Base-by-base conservation (phyloP, 2,113 vertebrate genomes). In the Zosterops borbonicus region DNA sequence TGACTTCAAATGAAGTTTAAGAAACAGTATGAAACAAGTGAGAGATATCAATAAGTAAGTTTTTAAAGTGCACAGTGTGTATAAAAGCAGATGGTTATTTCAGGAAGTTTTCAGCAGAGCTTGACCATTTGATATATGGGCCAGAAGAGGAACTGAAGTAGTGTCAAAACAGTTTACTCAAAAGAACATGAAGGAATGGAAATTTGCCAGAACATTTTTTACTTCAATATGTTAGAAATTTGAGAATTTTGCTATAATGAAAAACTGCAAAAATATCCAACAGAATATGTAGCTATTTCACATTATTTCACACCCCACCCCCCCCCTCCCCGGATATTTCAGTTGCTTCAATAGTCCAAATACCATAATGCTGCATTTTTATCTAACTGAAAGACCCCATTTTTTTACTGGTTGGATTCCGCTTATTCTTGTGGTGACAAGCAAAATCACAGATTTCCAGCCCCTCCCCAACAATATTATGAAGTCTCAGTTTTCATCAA, bases 231-330 rank as follows among this genome's bases (percentile, higher is more conserved):
- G 37, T 70, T 13, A 21, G 11, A 60, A 84, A 73, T n/a, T 16
- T 73, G 23, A 60, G 13, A 52, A 58, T 75, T 56, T 78, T 46
- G 20, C 8, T 69, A 56, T 24, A 25, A 74, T 42, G n/a, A 2
- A 74, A 77, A 87, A 33, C 12, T n/a, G 10, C 8, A 62, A 67
- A 81, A 39, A 8, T 42, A 56, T 22, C 29, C 22, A 39, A 42
- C 5, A 70, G 21, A 56, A 47, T 20, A 31, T 28, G 73, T 39
- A 83, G 5, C 19, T 88, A 47, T 73, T 81, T 77, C 59, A 73
- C 25, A 46, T 3, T 15, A 37, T 12, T n/a, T 12, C 6, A 1
- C 6, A 2, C 4, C 7, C 50, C 35, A 7, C 1, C 6, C 3
- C 2, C 4, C 39, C 39, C 1, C 5, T 2, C 2, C 4, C 7